These are phyloP conservation scores for Eudemis profundana DNA, from an alignment of 2,888 invertebrate genomes.

Conservation along the genomic window DNA sequence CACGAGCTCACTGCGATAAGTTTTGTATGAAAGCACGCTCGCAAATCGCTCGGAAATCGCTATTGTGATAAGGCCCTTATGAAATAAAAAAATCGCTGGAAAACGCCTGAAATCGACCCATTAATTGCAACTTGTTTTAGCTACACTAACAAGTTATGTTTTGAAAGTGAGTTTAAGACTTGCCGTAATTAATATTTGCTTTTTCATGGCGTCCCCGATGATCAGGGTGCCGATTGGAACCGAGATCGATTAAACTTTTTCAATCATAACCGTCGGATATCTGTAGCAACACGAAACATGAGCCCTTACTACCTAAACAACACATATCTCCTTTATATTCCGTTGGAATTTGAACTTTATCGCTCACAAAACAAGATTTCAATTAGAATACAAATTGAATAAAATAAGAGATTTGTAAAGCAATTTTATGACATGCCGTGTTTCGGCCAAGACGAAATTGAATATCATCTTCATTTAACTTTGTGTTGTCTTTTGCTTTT, in stretches of 20 bases:
- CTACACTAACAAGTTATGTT: background rate
- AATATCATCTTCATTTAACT: conserved; percentile 49
- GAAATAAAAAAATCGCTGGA: too few relatives aligned
- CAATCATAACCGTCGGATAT: conserved; percentile 61
- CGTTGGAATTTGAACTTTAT: background rate
- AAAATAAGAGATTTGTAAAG: conserved; percentile 7
- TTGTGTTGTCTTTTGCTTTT: conserved; percentile 44
- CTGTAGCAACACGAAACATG: conserved; percentile 42
- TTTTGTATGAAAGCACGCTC: too few relatives aligned
- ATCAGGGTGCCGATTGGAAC: conserved; percentile 34
- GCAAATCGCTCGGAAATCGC: too few relatives aligned
- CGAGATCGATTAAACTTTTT: conserved; percentile 65
- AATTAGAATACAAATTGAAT: background rate
- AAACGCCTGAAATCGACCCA: background rate
- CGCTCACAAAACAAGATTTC: background rate
- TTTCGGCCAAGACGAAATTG: conserved; percentile 43
- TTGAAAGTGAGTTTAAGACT: conserved; percentile 4
- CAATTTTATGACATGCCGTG: conserved; percentile 19
- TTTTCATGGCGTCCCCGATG: conserved; percentile 9
- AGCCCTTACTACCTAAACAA: background rate
- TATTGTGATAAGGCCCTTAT: too few relatives aligned
- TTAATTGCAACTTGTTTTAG: background rate
- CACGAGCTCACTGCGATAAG: too few relatives aligned
- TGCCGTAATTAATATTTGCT: conserved; percentile 37
- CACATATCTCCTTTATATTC: background rate